Evolutionary conservation across 1,140 invertebrate species (phyloP).

Genomic region (Agrilus planipennis): DNA sequence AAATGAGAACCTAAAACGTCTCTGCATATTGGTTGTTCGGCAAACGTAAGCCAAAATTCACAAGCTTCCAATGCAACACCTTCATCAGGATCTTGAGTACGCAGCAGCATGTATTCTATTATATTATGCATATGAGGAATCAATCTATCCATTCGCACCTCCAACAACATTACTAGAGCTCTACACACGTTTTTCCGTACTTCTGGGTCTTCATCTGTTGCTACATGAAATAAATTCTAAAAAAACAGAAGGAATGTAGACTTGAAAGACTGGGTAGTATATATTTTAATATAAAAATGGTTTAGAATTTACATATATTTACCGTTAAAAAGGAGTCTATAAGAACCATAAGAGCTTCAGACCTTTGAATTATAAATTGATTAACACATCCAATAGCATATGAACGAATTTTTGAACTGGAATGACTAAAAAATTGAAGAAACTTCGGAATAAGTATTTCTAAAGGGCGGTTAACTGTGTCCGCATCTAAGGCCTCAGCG

Average conservation of each 20-base stretch:
- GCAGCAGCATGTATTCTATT: conserved; percentile 95
- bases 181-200: conserved; percentile 92
- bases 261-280: too few relatives aligned
- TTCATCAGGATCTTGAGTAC: conserved; percentile 91
- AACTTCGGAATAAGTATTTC: conserved; percentile 97
- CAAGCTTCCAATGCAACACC: conserved; percentile 94
- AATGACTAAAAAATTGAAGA: conserved; percentile 92
- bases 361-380: conserved; percentile 90
- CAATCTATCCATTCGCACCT: conserved; percentile 89
- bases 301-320: conserved; percentile 24
- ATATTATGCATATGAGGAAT: conserved; percentile 94
- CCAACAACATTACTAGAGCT: conserved; percentile 91
- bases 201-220: conserved; percentile 74
- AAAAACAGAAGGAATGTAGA: conserved; percentile 21
- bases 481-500: conserved; percentile 82
- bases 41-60: conserved; percentile 96
- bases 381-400: conserved; percentile 97
- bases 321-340: conserved; percentile 92
- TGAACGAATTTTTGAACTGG: conserved; percentile 89
- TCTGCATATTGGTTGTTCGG: conserved; percentile 91
- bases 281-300: conserved; percentile 1
- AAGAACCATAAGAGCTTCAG: conserved; percentile 85
- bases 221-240: conserved; percentile 65
- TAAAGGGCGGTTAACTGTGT: conserved; percentile 80
- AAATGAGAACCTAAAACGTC: conserved; percentile 82